Evolutionary conservation across 2,888 invertebrate species (phyloP), one percentile per base, ranked within the genome.

Genomic region (Drosophila colorata): DNA sequence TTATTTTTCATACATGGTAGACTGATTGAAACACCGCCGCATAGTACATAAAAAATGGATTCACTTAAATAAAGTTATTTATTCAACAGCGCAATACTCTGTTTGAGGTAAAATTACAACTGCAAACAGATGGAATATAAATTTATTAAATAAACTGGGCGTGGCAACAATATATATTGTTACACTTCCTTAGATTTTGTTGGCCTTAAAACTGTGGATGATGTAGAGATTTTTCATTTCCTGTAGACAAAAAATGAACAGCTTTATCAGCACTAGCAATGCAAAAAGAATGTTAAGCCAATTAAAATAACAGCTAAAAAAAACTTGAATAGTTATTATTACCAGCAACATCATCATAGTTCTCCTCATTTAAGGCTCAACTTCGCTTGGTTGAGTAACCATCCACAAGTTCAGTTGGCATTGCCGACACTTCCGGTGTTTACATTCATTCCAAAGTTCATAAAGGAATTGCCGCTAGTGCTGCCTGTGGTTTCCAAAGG

Each of bases 341-440:
- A n/a, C n/a, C n/a, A n/a, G n/a, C n/a, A n/a, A n/a, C n/a, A n/a
- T n/a, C n/a, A n/a, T n/a, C n/a, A n/a, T n/a, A n/a, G n/a, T n/a
- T n/a, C n/a, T 28, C 5, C 25, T 28, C 14, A 16, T 14, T 20
- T n/a, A 6, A 35, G 7, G 35, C 11, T 4, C 13, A 33, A 6
- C 28, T 31, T 16, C 18, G n/a, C n/a, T 40, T 31, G 40, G 28
- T 38, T 40, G 38, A 1, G 1, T 2, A 11, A 23, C 9, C 35
- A 7, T 35, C 35, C 11, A 35, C 35, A n/a, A 35, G n/a, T n/a
- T 8, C 51, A 38, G 16, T 28, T 25, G 28, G 9, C 51, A 41
- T n/a, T n/a, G 41, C 20, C 52, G 40, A 18, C 52, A 53, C 41
- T 53, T 53, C 52, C 52, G 52, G 52, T 41, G 31, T 41, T 41